Evolutionary conservation across 2,113 vertebrate genomes (phyloP).

Genomic region (Turnix velox): DNA sequence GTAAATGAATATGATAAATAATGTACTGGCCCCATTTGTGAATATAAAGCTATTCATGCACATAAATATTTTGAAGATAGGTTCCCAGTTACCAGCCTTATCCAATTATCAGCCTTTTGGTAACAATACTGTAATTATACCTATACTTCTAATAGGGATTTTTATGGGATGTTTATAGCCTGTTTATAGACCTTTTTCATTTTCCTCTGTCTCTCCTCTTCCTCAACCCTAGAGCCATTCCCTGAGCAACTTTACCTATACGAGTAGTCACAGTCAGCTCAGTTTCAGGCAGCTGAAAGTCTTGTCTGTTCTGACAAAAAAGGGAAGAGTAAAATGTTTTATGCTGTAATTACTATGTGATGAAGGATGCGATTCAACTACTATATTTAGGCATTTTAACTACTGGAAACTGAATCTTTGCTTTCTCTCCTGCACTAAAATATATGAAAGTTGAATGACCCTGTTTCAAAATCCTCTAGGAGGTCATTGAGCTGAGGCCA

Average conservation of each 20-base stretch:
- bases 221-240: not conserved
- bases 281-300: not conserved
- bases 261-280: not conserved
- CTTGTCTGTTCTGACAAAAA: not conserved
- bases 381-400: slow-evolving; percentile 1
- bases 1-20: slow-evolving; percentile 54
- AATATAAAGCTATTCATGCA: slow-evolving; percentile 24
- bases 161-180: not conserved
- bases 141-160: not conserved
- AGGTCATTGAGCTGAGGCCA: not conserved
- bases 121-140: not conserved
- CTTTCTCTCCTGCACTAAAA: slow-evolving; percentile 15
- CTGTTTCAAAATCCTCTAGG: not conserved
- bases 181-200: not conserved
- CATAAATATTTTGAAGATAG: not conserved
- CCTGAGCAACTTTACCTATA: not conserved
- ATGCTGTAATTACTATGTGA: not conserved
- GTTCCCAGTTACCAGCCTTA: not conserved
- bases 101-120: not conserved
- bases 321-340: not conserved
- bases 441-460: not conserved
- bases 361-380: not conserved
- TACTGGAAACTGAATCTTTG: not conserved
- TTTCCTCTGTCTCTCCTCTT: not conserved
- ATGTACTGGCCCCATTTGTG: slow-evolving; percentile 22